Evolutionary conservation across 2,888 invertebrate genomes (phyloP).

Genomic region (Marasmarcha lunaedactyla): DNA sequence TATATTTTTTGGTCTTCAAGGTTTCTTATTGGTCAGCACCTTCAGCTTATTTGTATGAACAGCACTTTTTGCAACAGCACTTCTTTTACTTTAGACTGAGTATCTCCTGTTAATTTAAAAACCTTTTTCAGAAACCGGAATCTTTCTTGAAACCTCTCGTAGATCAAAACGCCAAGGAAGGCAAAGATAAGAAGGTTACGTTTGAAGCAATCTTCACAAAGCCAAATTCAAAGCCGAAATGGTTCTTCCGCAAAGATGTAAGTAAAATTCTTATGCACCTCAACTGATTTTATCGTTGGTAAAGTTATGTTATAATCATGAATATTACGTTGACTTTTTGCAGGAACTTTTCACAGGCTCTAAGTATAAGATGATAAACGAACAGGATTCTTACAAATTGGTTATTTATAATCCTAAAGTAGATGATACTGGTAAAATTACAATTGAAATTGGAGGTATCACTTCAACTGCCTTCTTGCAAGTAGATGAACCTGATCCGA

Average conservation of each 20-base stretch:
- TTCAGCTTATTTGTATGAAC: conserved; percentile 51
- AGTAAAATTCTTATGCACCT: no score
- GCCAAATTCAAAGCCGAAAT: conserved; percentile 93
- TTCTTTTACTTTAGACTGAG: conserved; percentile 5
- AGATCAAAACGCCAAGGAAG: conserved; percentile 94
- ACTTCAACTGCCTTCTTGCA: conserved; percentile 91
- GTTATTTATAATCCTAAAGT: conserved; percentile 92
- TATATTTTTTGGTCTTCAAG: conserved; percentile 31
- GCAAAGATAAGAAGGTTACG: conserved; percentile 94
- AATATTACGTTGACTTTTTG: no score
- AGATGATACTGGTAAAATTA: conserved; percentile 97
- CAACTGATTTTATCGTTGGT: no score
- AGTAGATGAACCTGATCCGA: conserved; percentile 96
- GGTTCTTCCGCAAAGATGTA: conserved; percentile 93
- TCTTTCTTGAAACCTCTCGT: conserved; percentile 94
- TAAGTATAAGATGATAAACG: conserved; percentile 95
- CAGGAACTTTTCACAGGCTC: conserved; percentile 96
- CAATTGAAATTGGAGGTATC: conserved; percentile 92
- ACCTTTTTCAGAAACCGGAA: conserved; percentile 85
- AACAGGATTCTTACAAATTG: conserved; percentile 91
- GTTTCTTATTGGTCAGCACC: conserved; percentile 48
- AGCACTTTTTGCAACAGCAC: conserved; percentile 58
- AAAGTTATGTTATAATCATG: no score
- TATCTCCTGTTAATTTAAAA: conserved; percentile 23
- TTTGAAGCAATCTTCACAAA: conserved; percentile 97